These are phyloP conservation scores for Xenentodon cancila DNA, from an alignment of 2,797 vertebrate species.

Conservation along the genomic window DNA sequence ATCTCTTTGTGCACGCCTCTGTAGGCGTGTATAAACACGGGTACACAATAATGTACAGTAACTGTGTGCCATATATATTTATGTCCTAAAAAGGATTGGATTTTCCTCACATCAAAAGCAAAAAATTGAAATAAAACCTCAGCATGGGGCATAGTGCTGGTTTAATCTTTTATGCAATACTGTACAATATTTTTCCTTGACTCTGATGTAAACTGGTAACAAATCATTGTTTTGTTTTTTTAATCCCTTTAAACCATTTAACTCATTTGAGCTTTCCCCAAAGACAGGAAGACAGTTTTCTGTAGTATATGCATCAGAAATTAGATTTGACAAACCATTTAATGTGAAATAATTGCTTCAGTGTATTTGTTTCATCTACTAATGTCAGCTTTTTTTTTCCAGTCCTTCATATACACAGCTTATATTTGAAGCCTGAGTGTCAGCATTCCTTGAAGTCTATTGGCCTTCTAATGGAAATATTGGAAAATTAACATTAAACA, in stretches of 20 bases:
- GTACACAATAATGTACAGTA: constrained; percentile 9
- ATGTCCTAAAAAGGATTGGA: constrained; percentile 8
- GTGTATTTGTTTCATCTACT: neutral
- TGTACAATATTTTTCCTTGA: neutral
- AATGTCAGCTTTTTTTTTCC: constrained; percentile 18
- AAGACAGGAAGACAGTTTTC: neutral
- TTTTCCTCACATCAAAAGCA: constrained; percentile 12
- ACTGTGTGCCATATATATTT: neutral
- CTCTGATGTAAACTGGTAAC: constrained; percentile 18
- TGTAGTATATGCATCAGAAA: neutral
- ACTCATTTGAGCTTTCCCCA: no score
- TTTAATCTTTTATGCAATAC: constrained; percentile 13
- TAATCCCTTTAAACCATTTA: neutral
- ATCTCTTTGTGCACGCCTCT: constrained; percentile 20
- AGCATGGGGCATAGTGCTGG: neutral
- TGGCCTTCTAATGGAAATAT: constrained; percentile 33
- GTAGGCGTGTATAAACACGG: constrained; percentile 23
- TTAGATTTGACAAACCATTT: constrained; percentile 8
- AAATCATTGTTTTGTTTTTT: constrained; percentile 12
- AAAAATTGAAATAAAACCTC: constrained; percentile 12
- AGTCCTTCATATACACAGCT: no score
- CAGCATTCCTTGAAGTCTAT: constrained; percentile 10
- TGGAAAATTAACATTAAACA: constrained; percentile 46
- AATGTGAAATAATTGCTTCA: neutral
- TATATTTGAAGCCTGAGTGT: neutral